phyloP scores from a whole-genome alignment of 1,140 invertebrate genomes.

The Campoletis sonorensis region DNA sequence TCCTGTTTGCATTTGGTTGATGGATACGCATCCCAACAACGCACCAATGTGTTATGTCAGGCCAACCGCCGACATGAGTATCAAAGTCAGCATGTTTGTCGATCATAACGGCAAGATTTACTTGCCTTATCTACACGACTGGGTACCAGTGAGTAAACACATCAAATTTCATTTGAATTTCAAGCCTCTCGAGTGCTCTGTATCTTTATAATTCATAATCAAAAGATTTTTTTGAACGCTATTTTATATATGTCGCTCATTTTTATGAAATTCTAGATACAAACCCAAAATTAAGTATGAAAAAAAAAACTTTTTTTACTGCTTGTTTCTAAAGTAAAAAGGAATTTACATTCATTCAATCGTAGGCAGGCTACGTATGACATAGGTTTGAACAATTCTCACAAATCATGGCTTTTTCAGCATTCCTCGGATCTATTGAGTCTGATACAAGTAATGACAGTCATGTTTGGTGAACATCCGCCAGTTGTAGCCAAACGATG shows the following conservation, averaged over 20 bases:
- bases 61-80: slow-evolving; percentile 96
- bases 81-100: slow-evolving; percentile 95
- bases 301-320: too few species aligned
- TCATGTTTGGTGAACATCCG: slow-evolving; percentile 95
- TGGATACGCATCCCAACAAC: slow-evolving; percentile 98
- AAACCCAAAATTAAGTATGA: too few species aligned
- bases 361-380: too few species aligned
- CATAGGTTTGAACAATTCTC: slow-evolving; percentile 26
- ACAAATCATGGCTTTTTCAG: slow-evolving; percentile 72
- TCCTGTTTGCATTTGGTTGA: slow-evolving; percentile 96
- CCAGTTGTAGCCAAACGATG: slow-evolving; percentile 91
- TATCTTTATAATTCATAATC: too few species aligned
- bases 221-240: too few species aligned
- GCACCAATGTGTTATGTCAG: slow-evolving; percentile 98
- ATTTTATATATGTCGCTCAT: too few species aligned
- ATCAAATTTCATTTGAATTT: too few species aligned
- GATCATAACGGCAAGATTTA: slow-evolving; percentile 98
- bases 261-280: too few species aligned
- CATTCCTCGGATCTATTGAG: slow-evolving; percentile 89
- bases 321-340: too few species aligned
- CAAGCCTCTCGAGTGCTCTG: too few species aligned
- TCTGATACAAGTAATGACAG: slow-evolving; percentile 93
- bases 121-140: slow-evolving; percentile 97
- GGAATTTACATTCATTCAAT: too few species aligned
- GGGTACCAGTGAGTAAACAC: slow-evolving; percentile 85